Evolutionary conservation across 2,888 invertebrate species (phyloP).

Genomic region (Drosophila buzzatii): DNA sequence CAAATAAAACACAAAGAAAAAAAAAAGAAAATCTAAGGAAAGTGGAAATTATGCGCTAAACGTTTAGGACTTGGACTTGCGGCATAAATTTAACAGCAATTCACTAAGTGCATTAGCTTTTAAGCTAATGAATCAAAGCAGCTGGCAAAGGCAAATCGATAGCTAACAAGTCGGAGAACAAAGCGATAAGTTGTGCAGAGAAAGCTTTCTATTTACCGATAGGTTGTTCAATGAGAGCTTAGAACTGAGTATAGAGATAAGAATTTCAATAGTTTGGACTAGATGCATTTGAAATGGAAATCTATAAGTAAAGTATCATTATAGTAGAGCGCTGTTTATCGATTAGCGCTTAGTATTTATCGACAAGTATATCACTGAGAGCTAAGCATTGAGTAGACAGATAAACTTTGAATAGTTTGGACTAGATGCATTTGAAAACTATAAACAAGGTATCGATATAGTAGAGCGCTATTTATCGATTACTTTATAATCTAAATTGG

Average conservation of each 20-base stretch:
- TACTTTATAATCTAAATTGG: too few species aligned
- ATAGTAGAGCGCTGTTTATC: too few species aligned
- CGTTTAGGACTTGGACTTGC: neutral
- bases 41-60: slow-evolving; percentile 10
- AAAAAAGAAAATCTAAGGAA: slow-evolving; percentile 4
- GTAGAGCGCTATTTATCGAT: too few species aligned
- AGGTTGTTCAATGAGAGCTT: too few species aligned
- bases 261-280: neutral
- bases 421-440: too few species aligned
- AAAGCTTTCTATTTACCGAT: too few species aligned
- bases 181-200: neutral
- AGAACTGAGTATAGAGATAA: neutral
- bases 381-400: too few species aligned
- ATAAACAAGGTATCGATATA: too few species aligned
- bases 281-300: neutral
- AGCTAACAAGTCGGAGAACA: neutral
- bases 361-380: too few species aligned
- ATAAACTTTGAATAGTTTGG: too few species aligned
- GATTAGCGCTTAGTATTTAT: too few species aligned
- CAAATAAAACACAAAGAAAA: neutral
- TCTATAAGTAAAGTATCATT: too few species aligned
- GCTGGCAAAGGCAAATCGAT: neutral
- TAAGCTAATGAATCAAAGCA: slow-evolving; percentile 3
- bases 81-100: slow-evolving; percentile 13
- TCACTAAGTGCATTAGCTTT: slow-evolving; percentile 5